A percentile compares a stretch with the other conserved stretches of the same genome.
phyloP scores from a whole-genome alignment of 2,113 vertebrate species.

The Carassius auratus region DNA sequence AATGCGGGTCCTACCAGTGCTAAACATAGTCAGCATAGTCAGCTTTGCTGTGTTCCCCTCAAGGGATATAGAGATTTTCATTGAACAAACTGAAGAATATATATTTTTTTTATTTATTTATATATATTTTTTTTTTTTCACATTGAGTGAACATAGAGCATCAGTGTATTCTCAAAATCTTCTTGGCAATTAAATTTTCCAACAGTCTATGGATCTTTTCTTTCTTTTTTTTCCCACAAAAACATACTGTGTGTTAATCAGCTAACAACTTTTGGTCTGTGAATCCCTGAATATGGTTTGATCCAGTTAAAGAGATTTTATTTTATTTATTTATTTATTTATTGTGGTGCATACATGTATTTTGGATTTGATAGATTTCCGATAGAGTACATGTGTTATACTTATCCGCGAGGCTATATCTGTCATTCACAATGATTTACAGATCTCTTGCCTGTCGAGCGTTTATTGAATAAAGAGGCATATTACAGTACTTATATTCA shows the following conservation, averaged over 20 bases:
- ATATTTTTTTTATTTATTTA: too few relatives aligned
- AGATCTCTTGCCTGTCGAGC: too few relatives aligned
- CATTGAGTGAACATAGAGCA: not conserved
- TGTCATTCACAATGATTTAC: not conserved
- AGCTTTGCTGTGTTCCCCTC: conserved; percentile 44
- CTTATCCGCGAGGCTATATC: not conserved
- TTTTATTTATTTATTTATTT: too few relatives aligned
- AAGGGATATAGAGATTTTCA: conserved; percentile 41
- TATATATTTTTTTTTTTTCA: conserved; percentile 43
- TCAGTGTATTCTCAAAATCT: not conserved
- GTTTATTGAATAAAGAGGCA: too few relatives aligned
- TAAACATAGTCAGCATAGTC: conserved; percentile 21
- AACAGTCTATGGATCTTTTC: not conserved
- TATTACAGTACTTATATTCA: too few relatives aligned
- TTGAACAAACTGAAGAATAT: conserved; percentile 22
- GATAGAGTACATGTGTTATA: not conserved
- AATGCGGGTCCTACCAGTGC: conserved; percentile 27
- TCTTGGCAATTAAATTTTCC: conserved; percentile 38
- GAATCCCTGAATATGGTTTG: conserved; percentile 56
- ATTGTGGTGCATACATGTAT: not conserved
- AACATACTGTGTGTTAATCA: conserved; percentile 38
- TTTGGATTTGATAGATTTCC: not conserved
- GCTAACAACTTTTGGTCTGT: conserved; percentile 54
- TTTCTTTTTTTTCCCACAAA: too few relatives aligned
- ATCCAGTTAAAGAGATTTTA: conserved; percentile 53